phyloP scores from a whole-genome alignment of 2,113 vertebrate species.

The Echinops telfairi region DNA sequence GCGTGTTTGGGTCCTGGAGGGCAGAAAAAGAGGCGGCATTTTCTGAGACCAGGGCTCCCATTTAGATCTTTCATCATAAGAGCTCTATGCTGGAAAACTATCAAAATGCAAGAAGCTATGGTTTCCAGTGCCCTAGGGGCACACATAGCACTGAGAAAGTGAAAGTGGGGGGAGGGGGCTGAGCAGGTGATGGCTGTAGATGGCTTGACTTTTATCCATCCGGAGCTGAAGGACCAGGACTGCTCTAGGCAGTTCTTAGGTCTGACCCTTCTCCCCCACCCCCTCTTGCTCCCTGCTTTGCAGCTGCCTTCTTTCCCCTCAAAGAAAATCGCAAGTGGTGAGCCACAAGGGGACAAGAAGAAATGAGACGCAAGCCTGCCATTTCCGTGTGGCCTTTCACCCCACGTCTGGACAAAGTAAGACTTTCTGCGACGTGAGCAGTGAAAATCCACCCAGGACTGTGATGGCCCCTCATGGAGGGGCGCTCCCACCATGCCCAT shows the following conservation, averaged over 20 bases:
- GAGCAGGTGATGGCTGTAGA: fast-evolving
- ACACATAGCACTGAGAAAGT: constrained; percentile 34
- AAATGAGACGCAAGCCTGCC: not conserved
- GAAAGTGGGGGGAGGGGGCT: not conserved
- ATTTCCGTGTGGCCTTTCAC: not conserved
- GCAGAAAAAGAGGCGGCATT: not conserved
- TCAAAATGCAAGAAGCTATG: constrained; percentile 63
- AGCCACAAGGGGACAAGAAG: not conserved
- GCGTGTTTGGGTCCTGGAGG: not conserved
- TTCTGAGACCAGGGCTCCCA: not conserved
- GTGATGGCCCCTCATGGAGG: no score
- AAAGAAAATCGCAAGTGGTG: not conserved
- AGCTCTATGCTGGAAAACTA: constrained; percentile 73
- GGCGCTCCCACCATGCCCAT: no score
- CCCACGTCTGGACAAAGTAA: not conserved
- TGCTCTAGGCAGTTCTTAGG: not conserved
- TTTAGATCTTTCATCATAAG: constrained; percentile 49
- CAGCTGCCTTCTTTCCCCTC: not conserved
- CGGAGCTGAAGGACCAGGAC: fast-evolving
- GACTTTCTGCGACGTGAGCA: not conserved
- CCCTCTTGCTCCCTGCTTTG: not conserved
- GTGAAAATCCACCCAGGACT: not conserved
- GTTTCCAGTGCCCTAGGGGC: constrained; percentile 52
- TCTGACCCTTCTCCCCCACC: not conserved
- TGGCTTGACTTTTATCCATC: not conserved